Percentiles rank a stretch among this genome's conserved stretches.
phyloP scores from a whole-genome alignment of 1,140 invertebrate species.

The Nephila pilipes region DNA sequence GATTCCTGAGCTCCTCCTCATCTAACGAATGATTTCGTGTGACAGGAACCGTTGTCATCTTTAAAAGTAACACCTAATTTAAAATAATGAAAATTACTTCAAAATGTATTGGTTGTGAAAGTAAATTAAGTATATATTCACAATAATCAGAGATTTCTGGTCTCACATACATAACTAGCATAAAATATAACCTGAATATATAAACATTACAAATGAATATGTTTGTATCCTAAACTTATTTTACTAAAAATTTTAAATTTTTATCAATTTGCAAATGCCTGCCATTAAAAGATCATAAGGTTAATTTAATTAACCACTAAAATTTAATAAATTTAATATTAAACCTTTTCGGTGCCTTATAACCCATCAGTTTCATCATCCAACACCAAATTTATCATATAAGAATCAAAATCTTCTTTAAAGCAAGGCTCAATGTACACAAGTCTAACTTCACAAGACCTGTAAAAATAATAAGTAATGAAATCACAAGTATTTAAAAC shows the following conservation, averaged over 20 bases:
- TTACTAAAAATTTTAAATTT: not conserved
- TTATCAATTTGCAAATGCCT: not conserved
- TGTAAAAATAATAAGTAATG: too few relatives aligned
- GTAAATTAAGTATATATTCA: too few relatives aligned
- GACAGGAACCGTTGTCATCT: slow-evolving; percentile 71
- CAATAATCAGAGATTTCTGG: too few relatives aligned
- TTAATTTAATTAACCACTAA: not conserved
- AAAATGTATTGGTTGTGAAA: not conserved
- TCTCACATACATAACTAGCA: too few relatives aligned
- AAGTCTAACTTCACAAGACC: not conserved
- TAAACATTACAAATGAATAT: not conserved
- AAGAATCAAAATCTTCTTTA: not conserved
- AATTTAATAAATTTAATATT: not conserved
- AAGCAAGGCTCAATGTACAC: not conserved
- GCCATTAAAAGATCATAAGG: not conserved
- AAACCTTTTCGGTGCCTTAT: slow-evolving; percentile 15
- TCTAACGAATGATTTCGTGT: slow-evolving; percentile 73
- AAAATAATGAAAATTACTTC: not conserved
- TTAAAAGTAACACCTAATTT: slow-evolving; percentile 57
- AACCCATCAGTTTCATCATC: not conserved
- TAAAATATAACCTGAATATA: too few relatives aligned
- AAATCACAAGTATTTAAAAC: too few relatives aligned
- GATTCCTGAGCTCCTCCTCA: slow-evolving; percentile 69
- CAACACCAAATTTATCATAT: not conserved
- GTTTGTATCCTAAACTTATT: too few relatives aligned